Evolutionary conservation across 64 coral and sea anemone genomes (phyloP), one percentile per base, ranked within the genome.

Genomic region (Stichodactyla helianthus): DNA sequence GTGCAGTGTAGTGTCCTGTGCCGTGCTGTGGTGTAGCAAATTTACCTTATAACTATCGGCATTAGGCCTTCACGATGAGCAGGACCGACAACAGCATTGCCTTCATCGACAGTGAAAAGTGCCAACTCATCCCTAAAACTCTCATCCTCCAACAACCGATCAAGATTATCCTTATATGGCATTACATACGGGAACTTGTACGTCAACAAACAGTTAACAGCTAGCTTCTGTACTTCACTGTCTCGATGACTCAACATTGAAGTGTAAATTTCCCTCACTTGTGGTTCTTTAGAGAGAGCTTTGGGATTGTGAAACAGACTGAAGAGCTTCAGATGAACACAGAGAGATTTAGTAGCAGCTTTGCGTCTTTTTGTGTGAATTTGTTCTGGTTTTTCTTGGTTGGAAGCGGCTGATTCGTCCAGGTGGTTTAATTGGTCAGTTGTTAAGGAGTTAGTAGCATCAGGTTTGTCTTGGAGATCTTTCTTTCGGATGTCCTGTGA

Each of bases 111-210:
- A 23, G 88, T 92, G 35, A 97, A 93, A 85, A 89, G 91, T 12
- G 94, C 78, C 15, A 97, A 54, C 51, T 92, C 94, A 63, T 97
- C 94, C 5, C 91, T 91, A 76, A 97, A 97, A 52, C 82, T 90
- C 60, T 97, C 94, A 54, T 97, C 94, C 8, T 88, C 62, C 77
- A 97, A 77, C 26, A 97, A 50, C n/a, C 89, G 85, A 23, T 93
- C 88, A 68, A 97, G 67, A 80, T 93, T 82, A 55, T 97, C 94
- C 77, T 79, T 92, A 57, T 97, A 97, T 0, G 94, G 91, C 51
- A 87, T 65, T 8, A 97, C 82, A 84, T 93, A 93, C 15, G 79
- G 57, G 51, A 97, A 97, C 91, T 93, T 97, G 84, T 97, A 97
- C 9, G 88, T 85, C 52, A 84, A 76, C 31, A 95, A 71, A 27